These are phyloP conservation scores for Loris lydekkerianus DNA, from an alignment of 2,797 vertebrate genomes.

Conservation along the genomic window DNA sequence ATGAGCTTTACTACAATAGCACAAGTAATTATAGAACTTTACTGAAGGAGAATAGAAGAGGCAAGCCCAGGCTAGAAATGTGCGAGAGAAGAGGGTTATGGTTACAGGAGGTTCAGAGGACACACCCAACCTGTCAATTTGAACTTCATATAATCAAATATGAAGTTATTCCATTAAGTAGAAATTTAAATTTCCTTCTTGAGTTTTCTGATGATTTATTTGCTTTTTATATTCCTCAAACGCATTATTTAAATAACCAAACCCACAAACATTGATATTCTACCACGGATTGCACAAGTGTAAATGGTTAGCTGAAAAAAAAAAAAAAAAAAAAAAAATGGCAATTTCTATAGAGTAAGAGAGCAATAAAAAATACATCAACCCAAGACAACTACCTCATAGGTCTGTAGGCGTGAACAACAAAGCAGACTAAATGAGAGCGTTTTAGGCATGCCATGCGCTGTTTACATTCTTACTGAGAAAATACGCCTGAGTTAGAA, in stretches of 20 bases:
- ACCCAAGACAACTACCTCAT: neutral
- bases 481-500: conserved; percentile 49
- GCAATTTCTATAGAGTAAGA: conserved; percentile 62
- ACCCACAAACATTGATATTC: conserved; percentile 53
- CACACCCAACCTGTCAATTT: rapidly evolving
- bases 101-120: neutral
- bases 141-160: neutral
- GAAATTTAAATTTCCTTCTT: conserved; percentile 26
- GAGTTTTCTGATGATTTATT: conserved; percentile 13
- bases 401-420: conserved; percentile 33
- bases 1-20: neutral
- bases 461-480: conserved; percentile 37
- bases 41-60: neutral
- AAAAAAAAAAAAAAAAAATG: neutral
- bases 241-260: conserved; percentile 52
- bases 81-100: neutral
- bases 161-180: neutral
- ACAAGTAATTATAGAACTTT: neutral
- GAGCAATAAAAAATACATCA: conserved; percentile 63
- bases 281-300: neutral
- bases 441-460: conserved; percentile 6
- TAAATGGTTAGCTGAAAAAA: conserved; percentile 50
- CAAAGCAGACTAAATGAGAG: conserved; percentile 40
- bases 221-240: conserved; percentile 25
- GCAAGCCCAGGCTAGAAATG: neutral